phyloP scores from a whole-genome alignment of 2,113 vertebrate genomes.

The Corvus hawaiiensis region DNA sequence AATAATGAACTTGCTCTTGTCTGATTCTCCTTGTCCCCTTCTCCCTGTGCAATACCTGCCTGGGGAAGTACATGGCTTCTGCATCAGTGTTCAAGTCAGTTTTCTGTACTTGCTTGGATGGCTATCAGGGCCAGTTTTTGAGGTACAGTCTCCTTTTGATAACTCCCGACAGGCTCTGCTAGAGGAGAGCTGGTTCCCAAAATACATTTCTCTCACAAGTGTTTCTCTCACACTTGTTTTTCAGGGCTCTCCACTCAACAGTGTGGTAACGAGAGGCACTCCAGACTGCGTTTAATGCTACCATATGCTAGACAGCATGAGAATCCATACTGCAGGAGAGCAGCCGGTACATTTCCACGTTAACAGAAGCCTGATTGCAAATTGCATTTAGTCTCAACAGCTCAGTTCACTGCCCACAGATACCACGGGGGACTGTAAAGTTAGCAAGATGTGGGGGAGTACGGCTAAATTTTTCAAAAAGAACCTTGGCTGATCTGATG shows the following conservation, averaged over 20 bases:
- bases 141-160: slow-evolving; percentile 61
- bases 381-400: slow-evolving; percentile 77
- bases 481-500: slow-evolving; percentile 59
- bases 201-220: slow-evolving; percentile 61
- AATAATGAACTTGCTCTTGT: neutral
- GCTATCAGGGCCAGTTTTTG: slow-evolving; percentile 67
- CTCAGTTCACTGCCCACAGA: slow-evolving; percentile 78
- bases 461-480: slow-evolving; percentile 61
- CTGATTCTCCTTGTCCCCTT: slow-evolving; percentile 9
- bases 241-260: slow-evolving; percentile 72
- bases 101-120: neutral
- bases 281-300: slow-evolving; percentile 76
- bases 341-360: slow-evolving; percentile 74
- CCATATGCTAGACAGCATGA: slow-evolving; percentile 80
- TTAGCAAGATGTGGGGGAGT: slow-evolving; percentile 73
- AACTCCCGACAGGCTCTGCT: slow-evolving; percentile 61
- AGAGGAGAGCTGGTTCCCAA: slow-evolving; percentile 56
- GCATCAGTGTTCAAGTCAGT: slow-evolving; percentile 29
- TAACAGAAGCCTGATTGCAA: slow-evolving; percentile 77
- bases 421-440: slow-evolving; percentile 73
- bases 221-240: slow-evolving; percentile 66
- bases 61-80: slow-evolving; percentile 17
- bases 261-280: slow-evolving; percentile 69
- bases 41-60: neutral
- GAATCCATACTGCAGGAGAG: slow-evolving; percentile 73